Evolutionary conservation across 2,888 invertebrate species (phyloP), one percentile per base, ranked within the genome.

Genomic region (Stratiomys singularior): DNA sequence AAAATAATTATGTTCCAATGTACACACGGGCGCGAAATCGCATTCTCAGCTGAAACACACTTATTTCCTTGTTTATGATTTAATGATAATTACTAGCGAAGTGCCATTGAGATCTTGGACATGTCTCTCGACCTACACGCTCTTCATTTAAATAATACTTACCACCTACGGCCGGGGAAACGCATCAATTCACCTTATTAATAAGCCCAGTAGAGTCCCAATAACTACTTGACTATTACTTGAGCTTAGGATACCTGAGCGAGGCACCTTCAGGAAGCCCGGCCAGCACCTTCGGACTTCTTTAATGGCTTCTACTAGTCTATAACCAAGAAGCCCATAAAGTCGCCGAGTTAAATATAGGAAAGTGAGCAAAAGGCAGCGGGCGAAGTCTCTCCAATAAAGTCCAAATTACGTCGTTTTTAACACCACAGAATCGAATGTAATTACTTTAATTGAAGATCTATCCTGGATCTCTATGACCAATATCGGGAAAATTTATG

Each of bases 381-480:
- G 3, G 67, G 25, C 69, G 27, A 47, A 25, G 21, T 23, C 58
- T 23, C 58, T 74, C 21, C 60, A 60, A 60, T 74, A 74, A 74
- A 23, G 37, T 7, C 60, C 37, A 74, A 74, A 74, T 74, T 74
- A 60, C 60, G 58, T 58, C 58, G 58, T 74, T 74, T 74, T 74
- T 74, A 74, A 74, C 74, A 74, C 74, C 60, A 74, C 58, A 30
- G 60, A 74, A 74, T 74, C 74, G 60, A 37, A 74, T 74, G 60
- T 37, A 74, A 74, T 74, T 74, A 74, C 74, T 37, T 60, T 74
- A 74, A 74, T 74, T 74, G 74, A 37, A 74, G 58, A 60, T 74
- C 74, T 74, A 74, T 58, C 18, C 74, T 30, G 60, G n/a, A 60
- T 23, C 44, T 58, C 58, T 58, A 60, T 74, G 58, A 23, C 37